These are phyloP conservation scores for Decapterus maruadsi DNA, from an alignment of 2,797 vertebrate species.

Conservation along the genomic window DNA sequence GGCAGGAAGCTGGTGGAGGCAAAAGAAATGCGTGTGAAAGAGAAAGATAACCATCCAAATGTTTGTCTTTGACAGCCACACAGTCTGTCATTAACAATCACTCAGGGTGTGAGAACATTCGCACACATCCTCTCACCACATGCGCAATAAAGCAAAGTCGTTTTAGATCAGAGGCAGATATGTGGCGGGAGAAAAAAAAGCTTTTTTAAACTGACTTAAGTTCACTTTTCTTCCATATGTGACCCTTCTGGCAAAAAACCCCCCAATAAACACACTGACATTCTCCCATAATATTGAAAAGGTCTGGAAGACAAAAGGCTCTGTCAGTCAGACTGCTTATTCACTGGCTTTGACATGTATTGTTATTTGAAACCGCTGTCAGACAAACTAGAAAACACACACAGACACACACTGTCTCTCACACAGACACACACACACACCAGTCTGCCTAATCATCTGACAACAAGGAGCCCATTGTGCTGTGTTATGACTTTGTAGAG, in stretches of 20 bases:
- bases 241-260: slow-evolving; percentile 64
- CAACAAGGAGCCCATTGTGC: slow-evolving; percentile 82
- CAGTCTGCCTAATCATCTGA: slow-evolving; percentile 77
- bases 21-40: slow-evolving; percentile 21
- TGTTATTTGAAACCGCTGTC: slow-evolving; percentile 81
- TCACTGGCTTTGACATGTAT: slow-evolving; percentile 76
- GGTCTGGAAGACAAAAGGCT: slow-evolving; percentile 77
- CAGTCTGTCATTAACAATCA: slow-evolving; percentile 49
- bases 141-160: slow-evolving; percentile 18
- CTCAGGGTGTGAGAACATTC: slow-evolving; percentile 18
- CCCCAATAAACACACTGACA: slow-evolving; percentile 73
- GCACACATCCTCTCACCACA: slow-evolving; percentile 4
- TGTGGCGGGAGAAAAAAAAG: slow-evolving; percentile 13
- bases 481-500: slow-evolving; percentile 78
- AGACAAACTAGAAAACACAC: slow-evolving; percentile 71
- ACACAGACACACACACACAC: slow-evolving; percentile 43
- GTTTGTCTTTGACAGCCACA: slow-evolving; percentile 50
- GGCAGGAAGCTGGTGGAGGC: slow-evolving; percentile 38
- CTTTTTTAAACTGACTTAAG: slow-evolving; percentile 48
- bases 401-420: slow-evolving; percentile 8
- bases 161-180: slow-evolving; percentile 53
- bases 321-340: slow-evolving; percentile 74
- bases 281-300: slow-evolving; percentile 77
- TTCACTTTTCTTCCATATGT: slow-evolving; percentile 54
- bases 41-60: slow-evolving; percentile 42